A percentile compares a stretch with the other conserved stretches of the same genome.
Evolutionary conservation across 2,797 vertebrate genomes (phyloP).

Genomic region (Choloepus didactylus): DNA sequence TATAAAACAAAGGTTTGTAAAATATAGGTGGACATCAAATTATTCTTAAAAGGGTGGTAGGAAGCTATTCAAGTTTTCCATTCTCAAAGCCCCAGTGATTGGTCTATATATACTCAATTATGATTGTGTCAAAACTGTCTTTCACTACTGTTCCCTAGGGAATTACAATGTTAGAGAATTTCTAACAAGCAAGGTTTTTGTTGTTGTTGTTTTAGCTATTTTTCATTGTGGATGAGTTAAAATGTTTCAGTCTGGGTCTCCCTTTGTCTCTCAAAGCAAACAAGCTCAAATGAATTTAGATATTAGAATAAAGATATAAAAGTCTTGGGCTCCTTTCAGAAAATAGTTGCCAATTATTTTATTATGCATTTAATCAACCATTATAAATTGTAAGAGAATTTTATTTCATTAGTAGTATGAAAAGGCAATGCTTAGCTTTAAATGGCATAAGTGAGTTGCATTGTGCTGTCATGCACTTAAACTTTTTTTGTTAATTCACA

Average conservation of each 20-base stretch:
- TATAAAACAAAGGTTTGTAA: neutral
- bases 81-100: neutral
- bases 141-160: neutral
- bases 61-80: neutral
- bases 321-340: neutral
- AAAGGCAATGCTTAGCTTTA: neutral
- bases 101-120: neutral
- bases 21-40: neutral
- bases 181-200: neutral
- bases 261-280: constrained; percentile 48
- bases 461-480: neutral
- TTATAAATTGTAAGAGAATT: neutral
- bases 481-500: constrained; percentile 6
- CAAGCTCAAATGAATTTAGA: neutral
- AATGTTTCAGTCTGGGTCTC: neutral
- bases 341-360: neutral
- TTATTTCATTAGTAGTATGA: neutral
- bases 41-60: neutral
- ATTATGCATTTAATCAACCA: constrained; percentile 5
- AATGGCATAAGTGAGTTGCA: neutral
- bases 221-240: neutral
- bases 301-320: neutral
- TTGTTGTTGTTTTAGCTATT: neutral
- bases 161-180: neutral
- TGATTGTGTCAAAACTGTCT: neutral